Conservation (phyloP, 2,888 invertebrate genomes). For the Trissolcus brochymenae region DNA sequence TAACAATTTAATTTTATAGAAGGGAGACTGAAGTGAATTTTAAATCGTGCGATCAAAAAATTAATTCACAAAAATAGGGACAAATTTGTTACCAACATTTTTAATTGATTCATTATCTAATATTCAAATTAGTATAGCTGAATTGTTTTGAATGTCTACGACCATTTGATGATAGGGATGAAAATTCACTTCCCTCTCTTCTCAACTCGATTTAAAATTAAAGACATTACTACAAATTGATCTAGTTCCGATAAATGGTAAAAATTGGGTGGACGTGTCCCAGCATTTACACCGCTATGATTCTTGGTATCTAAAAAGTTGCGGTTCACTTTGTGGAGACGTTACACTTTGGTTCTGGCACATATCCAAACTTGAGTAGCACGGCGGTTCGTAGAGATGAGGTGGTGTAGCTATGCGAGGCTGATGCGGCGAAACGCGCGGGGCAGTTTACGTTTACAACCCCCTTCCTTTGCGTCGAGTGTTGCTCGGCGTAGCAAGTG, state of each 20-base stretch:
- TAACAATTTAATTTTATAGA: constrained; percentile 17
- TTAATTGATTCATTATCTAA: too few relatives aligned
- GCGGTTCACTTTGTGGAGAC: constrained; percentile 36
- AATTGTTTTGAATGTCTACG: too few relatives aligned
- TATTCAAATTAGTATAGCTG: too few relatives aligned
- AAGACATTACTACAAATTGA: background rate
- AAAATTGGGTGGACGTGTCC: constrained; percentile 7
- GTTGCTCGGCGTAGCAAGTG: constrained; percentile 33
- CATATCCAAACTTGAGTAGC: constrained; percentile 42
- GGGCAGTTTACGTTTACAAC: constrained; percentile 8
- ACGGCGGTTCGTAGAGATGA: constrained; percentile 35
- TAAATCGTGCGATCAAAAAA: too few relatives aligned
- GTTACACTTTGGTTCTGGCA: constrained; percentile 52
- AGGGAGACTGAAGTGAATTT: background rate
- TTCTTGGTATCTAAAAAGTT: constrained; percentile 32
- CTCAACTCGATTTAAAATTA: background rate
- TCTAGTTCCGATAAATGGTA: background rate
- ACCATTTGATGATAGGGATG: too few relatives aligned
- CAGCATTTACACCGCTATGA: constrained; percentile 41
- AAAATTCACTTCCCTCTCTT: background rate
- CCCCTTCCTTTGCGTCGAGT: constrained; percentile 1
- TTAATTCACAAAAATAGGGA: too few relatives aligned
- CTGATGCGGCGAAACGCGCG: constrained; percentile 23
- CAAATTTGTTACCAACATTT: too few relatives aligned
- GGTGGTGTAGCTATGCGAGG: constrained; percentile 18